Conservation (phyloP, 2,797 vertebrate genomes). For the Melanotaenia boesemani region DNA sequence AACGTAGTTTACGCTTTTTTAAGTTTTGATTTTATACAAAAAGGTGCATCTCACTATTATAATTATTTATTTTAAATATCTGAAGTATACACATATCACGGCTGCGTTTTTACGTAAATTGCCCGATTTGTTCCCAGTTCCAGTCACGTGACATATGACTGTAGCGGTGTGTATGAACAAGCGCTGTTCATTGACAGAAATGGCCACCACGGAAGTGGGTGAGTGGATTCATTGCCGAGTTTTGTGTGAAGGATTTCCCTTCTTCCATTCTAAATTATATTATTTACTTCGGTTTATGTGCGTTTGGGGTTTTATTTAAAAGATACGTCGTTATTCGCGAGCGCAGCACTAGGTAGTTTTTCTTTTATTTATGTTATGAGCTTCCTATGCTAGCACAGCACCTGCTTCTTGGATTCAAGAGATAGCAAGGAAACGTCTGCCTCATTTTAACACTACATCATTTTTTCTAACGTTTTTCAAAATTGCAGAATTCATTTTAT, state of each 20-base stretch:
- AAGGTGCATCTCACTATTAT: neutral
- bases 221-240: conserved; percentile 47
- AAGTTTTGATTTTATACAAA: neutral
- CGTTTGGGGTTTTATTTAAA: neutral
- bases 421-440: neutral
- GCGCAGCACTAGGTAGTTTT: rapidly evolving
- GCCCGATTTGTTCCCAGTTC: rapidly evolving
- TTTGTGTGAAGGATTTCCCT: neutral
- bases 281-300: neutral
- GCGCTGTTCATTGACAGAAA: conserved; percentile 55
- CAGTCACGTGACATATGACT: conserved; percentile 26
- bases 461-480: neutral
- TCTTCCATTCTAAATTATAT: rapidly evolving
- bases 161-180: neutral
- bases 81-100: rapidly evolving
- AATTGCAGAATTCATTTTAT: neutral
- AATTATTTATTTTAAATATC: neutral
- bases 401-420: neutral
- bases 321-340: rapidly evolving
- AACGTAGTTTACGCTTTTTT: neutral
- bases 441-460: neutral
- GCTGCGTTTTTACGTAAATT: neutral
- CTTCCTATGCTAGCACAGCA: conserved; percentile 44
- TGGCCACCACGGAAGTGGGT: conserved; percentile 84
- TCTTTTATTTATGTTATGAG: neutral